Percentiles rank a stretch among this genome's conserved stretches.
phyloP scores from a whole-genome alignment of 1,140 invertebrate genomes.

The Aplysia californica region DNA sequence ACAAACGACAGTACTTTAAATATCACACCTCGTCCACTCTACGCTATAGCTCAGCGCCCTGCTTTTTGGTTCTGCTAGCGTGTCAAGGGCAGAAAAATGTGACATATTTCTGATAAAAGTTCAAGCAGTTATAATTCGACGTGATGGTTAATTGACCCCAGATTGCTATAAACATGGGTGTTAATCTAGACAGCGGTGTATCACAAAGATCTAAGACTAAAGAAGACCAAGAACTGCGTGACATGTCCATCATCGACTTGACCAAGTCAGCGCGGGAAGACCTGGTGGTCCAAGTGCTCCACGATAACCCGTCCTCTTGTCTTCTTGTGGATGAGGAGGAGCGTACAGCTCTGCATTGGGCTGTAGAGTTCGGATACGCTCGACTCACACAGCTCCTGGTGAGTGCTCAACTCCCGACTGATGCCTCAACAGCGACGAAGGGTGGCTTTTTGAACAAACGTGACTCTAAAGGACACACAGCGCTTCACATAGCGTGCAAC shows the following conservation, averaged over 20 bases:
- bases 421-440: background rate
- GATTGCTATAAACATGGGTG: too few species aligned
- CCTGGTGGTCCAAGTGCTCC: slow-evolving; percentile 39
- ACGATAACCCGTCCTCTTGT: slow-evolving; percentile 30
- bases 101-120: too few species aligned
- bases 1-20: too few species aligned
- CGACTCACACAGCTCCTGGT: slow-evolving; percentile 41
- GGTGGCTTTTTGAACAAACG: slow-evolving; percentile 44
- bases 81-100: too few species aligned
- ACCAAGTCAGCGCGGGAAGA: slow-evolving; percentile 50
- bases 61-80: too few species aligned
- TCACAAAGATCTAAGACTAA: too few species aligned
- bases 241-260: slow-evolving; percentile 51
- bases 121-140: too few species aligned
- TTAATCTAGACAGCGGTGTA: too few species aligned
- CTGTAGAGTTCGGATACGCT: slow-evolving; percentile 53
- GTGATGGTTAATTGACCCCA: too few species aligned
- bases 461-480: slow-evolving; percentile 54
- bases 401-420: background rate
- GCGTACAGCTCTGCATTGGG: slow-evolving; percentile 57
- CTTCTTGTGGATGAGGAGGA: slow-evolving; percentile 39
- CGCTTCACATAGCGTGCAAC: slow-evolving; percentile 57
- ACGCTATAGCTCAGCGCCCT: too few species aligned
- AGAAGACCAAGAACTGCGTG: too few species aligned
- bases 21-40: too few species aligned